A percentile compares a stretch with the other conserved stretches of the same genome.
These are phyloP conservation scores for Zhuqinia jingwanae DNA, from an alignment of 2,888 invertebrate genomes.

Conservation along the genomic window DNA sequence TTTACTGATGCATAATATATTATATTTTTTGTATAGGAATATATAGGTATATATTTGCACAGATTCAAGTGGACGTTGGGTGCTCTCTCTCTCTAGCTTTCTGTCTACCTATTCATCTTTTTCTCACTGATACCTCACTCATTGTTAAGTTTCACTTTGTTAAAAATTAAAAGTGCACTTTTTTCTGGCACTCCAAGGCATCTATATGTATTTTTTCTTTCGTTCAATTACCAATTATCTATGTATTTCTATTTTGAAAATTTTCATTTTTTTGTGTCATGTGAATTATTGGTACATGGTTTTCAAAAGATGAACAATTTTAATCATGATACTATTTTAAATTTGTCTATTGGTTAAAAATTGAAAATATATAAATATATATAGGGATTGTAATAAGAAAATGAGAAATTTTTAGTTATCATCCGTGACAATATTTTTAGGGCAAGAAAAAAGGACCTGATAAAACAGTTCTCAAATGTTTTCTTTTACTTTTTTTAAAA, in stretches of 20 bases:
- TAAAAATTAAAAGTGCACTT: no score
- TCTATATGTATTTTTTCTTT: constrained; percentile 19
- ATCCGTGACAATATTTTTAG: constrained; percentile 54
- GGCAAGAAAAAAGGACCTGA: not conserved
- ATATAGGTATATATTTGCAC: no score
- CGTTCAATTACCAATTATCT: constrained; percentile 18
- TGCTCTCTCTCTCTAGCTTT: constrained; percentile 5
- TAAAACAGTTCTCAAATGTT: constrained; percentile 13
- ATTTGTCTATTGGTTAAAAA: no score
- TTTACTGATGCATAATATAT: no score
- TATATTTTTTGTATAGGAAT: no score
- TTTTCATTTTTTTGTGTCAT: not conserved
- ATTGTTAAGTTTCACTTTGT: no score
- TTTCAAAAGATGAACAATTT: not conserved
- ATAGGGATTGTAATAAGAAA: not conserved
- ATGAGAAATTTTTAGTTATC: constrained; percentile 34
- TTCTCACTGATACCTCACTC: no score
- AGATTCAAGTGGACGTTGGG: not conserved
- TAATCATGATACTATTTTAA: no score
- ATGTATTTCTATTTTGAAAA: no score
- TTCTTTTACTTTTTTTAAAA: not conserved
- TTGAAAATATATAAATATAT: not conserved
- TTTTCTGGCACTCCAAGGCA: constrained; percentile 18
- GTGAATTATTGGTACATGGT: not conserved
- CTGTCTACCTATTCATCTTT: no score